Evolutionary conservation across 1,140 invertebrate genomes (phyloP), one percentile per base, ranked within the genome.

Genomic region (Lepidurus arcticus): DNA sequence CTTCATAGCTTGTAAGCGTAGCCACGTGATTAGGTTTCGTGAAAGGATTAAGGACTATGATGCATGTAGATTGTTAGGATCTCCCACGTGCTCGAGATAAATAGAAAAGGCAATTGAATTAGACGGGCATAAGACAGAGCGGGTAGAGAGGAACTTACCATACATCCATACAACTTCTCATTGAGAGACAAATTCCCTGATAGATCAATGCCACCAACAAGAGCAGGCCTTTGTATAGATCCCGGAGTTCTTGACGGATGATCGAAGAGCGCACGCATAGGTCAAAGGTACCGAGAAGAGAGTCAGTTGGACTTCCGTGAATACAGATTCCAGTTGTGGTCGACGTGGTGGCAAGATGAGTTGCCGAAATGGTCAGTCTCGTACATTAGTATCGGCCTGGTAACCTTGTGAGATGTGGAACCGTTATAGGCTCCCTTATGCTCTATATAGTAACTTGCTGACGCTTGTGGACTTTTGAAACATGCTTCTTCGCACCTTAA

Each of bases 171-270:
- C 4, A 65, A 7, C 53, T 65, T 3, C n/a, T 65, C 45, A 47
- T 47, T 7, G 53, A 5, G 53, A 65, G 53, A 65, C 13, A 21
- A 65, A 65, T 65, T 65, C 53, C 53, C 53, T 65, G 13, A 65
- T 16, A 65, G 53, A 65, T 65, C 53, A 13, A 21, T 65, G 53
- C 53, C 53, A 21, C 16, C 53, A 21, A 65, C 53, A 65, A 9
- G 53, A 65, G 21, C 53, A 65, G 53, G 53, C 21, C 53, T 65
- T 21, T 21, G 21, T 34, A 16, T 34, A 16, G 53, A 65, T 65
- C 53, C 53, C 53, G 6, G 53, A 65, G 53, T 65, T 65, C 53
- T 34, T 65, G 53, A 65, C 9, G 53, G 53, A 65, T 65, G 53
- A 65, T 21, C 53, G n/a, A 65, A 13, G 53, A 3, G 53, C 21